phyloP scores from a whole-genome alignment of 2,888 invertebrate genomes.

The Coremacera marginata region DNA sequence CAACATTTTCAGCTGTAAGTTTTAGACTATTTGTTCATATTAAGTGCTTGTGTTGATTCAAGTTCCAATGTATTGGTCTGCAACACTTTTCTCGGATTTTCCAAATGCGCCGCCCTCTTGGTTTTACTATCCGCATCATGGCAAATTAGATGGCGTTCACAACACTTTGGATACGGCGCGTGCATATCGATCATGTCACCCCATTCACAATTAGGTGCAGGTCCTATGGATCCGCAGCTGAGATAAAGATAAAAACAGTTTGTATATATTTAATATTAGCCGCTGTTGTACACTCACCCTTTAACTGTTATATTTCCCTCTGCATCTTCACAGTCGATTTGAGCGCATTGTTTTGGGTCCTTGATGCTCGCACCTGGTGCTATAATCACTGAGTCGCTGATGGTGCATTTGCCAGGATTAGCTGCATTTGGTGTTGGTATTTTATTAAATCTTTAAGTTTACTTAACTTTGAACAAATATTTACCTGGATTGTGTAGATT shows the following conservation, averaged over 20 bases:
- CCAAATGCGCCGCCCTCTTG: not conserved
- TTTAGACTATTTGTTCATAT: no score
- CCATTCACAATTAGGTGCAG: slow-evolving; percentile 12
- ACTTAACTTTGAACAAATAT: not conserved
- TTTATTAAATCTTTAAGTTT: not conserved
- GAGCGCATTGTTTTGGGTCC: not conserved
- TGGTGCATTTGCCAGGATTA: slow-evolving; percentile 31
- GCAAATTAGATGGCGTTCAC: not conserved
- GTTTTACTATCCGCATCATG: not conserved
- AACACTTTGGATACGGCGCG: slow-evolving; percentile 27
- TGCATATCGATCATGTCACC: slow-evolving; percentile 7
- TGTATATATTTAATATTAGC: not conserved
- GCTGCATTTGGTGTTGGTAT: not conserved
- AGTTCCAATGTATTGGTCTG: not conserved
- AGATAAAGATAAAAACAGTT: not conserved
- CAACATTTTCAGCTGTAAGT: not conserved
- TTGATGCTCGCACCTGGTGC: slow-evolving; percentile 6
- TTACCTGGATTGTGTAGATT: not conserved
- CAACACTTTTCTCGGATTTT: not conserved
- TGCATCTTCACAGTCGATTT: not conserved
- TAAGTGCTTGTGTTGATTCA: not conserved
- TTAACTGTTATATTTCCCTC: not conserved
- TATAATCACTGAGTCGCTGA: slow-evolving; percentile 5
- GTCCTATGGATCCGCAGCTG: not conserved
- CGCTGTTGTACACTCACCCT: not conserved